Percentiles rank a stretch among this genome's conserved stretches.
Evolutionary conservation across 2,113 vertebrate species (phyloP).

Genomic region (Ranitomeya variabilis): DNA sequence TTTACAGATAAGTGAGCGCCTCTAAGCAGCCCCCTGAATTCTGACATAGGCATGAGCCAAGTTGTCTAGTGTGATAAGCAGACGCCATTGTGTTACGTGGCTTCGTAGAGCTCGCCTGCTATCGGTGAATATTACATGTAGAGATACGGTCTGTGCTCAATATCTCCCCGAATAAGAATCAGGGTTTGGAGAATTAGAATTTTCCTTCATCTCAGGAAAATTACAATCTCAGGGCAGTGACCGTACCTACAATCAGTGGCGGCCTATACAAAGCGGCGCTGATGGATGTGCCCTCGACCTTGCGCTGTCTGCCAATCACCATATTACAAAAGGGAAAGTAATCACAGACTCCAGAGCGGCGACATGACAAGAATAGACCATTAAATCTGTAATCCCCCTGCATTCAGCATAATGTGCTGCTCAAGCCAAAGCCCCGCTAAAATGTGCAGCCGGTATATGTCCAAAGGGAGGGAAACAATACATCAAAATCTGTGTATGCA

Average conservation of each 20-base stretch:
- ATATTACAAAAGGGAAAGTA: constrained; percentile 42
- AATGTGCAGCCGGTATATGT: neutral
- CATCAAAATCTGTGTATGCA: neutral
- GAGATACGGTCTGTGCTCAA: neutral
- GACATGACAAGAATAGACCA: constrained; percentile 8
- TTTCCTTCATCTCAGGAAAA: constrained; percentile 24
- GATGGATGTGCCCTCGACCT: constrained; percentile 24
- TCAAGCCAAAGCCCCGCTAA: neutral
- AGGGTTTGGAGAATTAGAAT: neutral
- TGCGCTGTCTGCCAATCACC: constrained; percentile 32
- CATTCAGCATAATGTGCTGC: neutral
- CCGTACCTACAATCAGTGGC: constrained; percentile 12
- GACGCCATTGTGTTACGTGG: neutral
- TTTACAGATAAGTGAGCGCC: neutral
- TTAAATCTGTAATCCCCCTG: constrained; percentile 40
- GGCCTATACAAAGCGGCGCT: neutral
- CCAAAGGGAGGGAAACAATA: neutral
- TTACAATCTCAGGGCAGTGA: neutral
- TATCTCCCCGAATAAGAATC: neutral
- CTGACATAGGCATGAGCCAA: neutral
- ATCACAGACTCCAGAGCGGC: constrained; percentile 45
- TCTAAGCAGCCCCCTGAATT: neutral
- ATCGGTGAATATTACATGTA: neutral
- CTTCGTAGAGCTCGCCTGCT: neutral
- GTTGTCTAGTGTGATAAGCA: neutral